phyloP scores from a whole-genome alignment of 2,113 vertebrate species.

The Triplophysa siluroides region DNA sequence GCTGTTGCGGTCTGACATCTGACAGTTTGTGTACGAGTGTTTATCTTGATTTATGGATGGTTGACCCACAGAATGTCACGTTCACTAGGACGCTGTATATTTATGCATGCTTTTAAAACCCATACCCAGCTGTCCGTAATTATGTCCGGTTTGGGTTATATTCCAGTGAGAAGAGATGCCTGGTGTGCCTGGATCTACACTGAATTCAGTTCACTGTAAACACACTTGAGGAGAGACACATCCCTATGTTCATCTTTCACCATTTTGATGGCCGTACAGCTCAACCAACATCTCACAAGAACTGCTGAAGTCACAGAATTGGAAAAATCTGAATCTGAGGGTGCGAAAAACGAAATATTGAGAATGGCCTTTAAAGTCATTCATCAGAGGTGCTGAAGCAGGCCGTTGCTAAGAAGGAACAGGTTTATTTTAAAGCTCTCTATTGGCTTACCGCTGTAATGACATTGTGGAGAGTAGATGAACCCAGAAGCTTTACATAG shows the following conservation, averaged over 20 bases:
- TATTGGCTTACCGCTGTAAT: no score
- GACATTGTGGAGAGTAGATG: no score
- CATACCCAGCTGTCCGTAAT: constrained; percentile 41
- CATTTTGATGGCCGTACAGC: no score
- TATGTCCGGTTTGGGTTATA: constrained; percentile 47
- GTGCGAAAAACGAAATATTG: no score
- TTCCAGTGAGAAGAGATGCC: constrained; percentile 40
- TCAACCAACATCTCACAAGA: no score
- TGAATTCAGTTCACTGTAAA: constrained; percentile 35
- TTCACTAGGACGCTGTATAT: constrained; percentile 22
- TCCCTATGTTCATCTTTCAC: not conserved
- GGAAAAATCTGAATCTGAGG: no score
- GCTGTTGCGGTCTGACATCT: not conserved
- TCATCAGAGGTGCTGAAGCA: no score
- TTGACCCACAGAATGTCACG: constrained; percentile 34
- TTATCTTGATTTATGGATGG: constrained; percentile 50
- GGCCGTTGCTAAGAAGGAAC: no score
- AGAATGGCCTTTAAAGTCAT: no score
- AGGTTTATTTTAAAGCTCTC: no score
- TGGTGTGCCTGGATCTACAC: constrained; percentile 5
- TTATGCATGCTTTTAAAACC: constrained; percentile 30
- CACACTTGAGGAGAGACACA: constrained; percentile 6
- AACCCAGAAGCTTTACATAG: no score
- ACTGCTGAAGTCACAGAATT: no score
- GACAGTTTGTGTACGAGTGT: constrained; percentile 13